Base-by-base conservation (phyloP, 2,797 vertebrate species). In the Phoxinus dragarum region DNA sequence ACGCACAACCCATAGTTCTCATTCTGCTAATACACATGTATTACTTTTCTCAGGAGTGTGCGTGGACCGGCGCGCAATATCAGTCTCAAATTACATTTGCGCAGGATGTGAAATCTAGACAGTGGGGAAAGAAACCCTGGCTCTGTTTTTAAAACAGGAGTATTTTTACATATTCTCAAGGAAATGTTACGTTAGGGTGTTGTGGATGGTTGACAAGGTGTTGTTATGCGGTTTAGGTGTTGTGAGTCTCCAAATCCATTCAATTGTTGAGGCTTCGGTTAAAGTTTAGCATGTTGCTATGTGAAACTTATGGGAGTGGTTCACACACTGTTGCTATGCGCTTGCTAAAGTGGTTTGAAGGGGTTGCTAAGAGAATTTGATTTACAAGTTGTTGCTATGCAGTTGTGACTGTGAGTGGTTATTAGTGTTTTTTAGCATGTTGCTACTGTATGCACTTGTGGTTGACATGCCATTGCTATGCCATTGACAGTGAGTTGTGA, bases 1-100 rank as follows among this genome's bases (percentile, higher is more conserved):
- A n/a, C 54, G n/a, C 27, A 9, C 21, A 56, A 36, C 54, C 76
- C 40, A 78, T 64, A 38, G 73, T 76, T 40, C 27, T 64, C 31
- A 23, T 38, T 72, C 31, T 64, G 5, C 31, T 54, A 23, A 80
- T 80, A 47, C 27, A 42, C 11, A 23, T 52, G 66, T 54, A 80
- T 84, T 86, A 66, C 64, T 34, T 64, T 77, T 47, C 52, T 34
- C 52, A 69, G 61, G 59, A 59, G 74, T 83, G 52, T 79, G 81
- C 7, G n/a, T 7, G 23, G 27, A 23, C 10, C 3, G 2, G 4
- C 42, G n/a, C 1, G 0, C 34, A 86, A 76, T 80, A 86, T 71
- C 69, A 72, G 73, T 81, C 59, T 75, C 31, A 61, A 38, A 86
- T 81, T 84, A 73, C 8, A 81, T 40, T 85, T 40, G 47, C 1